Base-by-base conservation (phyloP, 1,140 invertebrate genomes). In the Drosophila melanica region DNA sequence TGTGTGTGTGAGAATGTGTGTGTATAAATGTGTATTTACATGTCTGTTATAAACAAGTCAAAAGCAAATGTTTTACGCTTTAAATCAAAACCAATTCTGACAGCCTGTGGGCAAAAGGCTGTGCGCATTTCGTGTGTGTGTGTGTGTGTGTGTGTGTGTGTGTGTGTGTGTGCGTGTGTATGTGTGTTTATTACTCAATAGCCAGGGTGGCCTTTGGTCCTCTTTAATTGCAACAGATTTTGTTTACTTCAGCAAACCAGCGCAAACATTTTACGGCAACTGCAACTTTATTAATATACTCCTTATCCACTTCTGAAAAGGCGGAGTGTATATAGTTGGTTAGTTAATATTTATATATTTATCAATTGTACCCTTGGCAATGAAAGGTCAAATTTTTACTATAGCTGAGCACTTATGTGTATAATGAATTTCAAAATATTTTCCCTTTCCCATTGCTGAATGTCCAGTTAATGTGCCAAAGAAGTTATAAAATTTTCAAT, bases 11-110 rank as follows among this genome's bases (percentile, higher is more conserved):
- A n/a, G 14, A 35, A 23, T 30, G 27, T 47, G 23, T 16, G 42
- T 47, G 14, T 59, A n/a, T 30, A 27, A 35, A 20, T 16, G 42
- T 47, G 14, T 59, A 20, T 30, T 10, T 42, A 39, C 27, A 37
- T 58, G 37, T 44, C 4, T 44, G 60, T 42, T 37, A 64, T 64
- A 64, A 64, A 64, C 50, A 23, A 53, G 60, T 64, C 60, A 64
- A 48, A 47, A 51, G 41, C 62, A 54, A 62, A 50, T 62, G 62
- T 35, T 53, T 20, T 18, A n/a, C 11, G 48, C 50, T 16, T 65
- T 65, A 65, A 65, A 65, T 54, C 48, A 65, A 54, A 44, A 35
- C 37, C 50, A 23, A 27, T 50, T 62, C 41, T 62, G 47, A 62
- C 47, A 50, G 41, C 27, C 33, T 50, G 59, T 50, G n/a, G 18